Evolutionary conservation across 1,140 invertebrate species (phyloP).

Genomic region (Leptinotarsa undecemlineata): DNA sequence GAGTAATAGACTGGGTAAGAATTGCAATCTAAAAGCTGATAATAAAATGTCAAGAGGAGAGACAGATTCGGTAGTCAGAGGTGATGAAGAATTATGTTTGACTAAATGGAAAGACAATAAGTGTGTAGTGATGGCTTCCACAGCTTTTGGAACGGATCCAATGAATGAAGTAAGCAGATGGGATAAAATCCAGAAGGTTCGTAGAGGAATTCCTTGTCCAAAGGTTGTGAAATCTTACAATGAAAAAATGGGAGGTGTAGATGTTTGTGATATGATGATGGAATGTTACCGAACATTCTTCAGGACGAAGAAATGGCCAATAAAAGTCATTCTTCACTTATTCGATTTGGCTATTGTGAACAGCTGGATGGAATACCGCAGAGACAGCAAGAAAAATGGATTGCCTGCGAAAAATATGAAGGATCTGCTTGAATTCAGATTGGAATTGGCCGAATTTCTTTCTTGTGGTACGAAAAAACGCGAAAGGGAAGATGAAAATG

Average conservation of each 20-base stretch:
- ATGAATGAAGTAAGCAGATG: slow-evolving; percentile 7
- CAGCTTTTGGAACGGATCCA: neutral
- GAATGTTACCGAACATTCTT: slow-evolving; percentile 23
- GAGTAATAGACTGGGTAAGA: slow-evolving; percentile 7
- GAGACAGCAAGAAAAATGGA: slow-evolving; percentile 10
- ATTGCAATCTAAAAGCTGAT: neutral
- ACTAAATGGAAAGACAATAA: slow-evolving; percentile 8
- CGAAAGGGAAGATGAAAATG: slow-evolving; percentile 5
- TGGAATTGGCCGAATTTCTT: neutral
- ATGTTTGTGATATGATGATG: slow-evolving; percentile 16
- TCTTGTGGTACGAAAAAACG: slow-evolving; percentile 1
- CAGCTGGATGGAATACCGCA: slow-evolving; percentile 22
- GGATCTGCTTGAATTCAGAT: slow-evolving; percentile 1
- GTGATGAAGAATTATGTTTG: slow-evolving; percentile 8
- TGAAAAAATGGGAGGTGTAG: slow-evolving; percentile 18
- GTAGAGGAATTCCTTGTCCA: slow-evolving; percentile 6
- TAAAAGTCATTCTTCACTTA: slow-evolving; percentile 18
- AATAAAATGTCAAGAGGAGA: slow-evolving; percentile 5
- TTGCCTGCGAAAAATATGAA: slow-evolving; percentile 7
- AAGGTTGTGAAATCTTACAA: slow-evolving; percentile 6
- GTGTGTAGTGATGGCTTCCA: slow-evolving; percentile 4
- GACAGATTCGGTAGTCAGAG: slow-evolving; percentile 1
- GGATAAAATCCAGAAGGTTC: neutral
- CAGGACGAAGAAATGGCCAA: slow-evolving; percentile 16
- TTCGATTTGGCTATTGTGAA: slow-evolving; percentile 19